Base-by-base conservation (phyloP, 2,888 invertebrate species). In the Oligia strigilis region DNA sequence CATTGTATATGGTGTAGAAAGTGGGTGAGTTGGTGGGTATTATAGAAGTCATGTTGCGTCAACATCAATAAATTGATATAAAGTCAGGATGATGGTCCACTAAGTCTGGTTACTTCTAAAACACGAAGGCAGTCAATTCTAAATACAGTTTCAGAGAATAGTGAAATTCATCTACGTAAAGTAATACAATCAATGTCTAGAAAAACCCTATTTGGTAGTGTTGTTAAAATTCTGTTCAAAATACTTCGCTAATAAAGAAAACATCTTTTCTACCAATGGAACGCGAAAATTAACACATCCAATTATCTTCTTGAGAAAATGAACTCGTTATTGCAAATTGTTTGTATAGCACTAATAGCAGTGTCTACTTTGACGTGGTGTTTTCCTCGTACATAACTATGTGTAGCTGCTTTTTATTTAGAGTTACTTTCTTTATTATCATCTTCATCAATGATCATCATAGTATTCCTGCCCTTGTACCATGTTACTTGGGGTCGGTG, bases 161-260 rank as follows among this genome's bases (percentile, higher is more conserved):
- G 49, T 0, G 70, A 29, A 4, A 13, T 36, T 8, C 11, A 11
- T 23, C 14, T 72, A 14, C 17, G 23, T 55, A 5, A 9, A 17
- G 23, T 29, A 17, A 70, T 72, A 40, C 23, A 9, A 4, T 80
- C 9, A 62, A 52, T 62, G 9, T 8, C 29, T 19, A 71, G n/a
- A 43, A 55, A 81, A 62, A 62, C 0, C 17, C 6, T 4, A 9
- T 5, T 14, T 62, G 14, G 4, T 0, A n/a, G 2, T 23, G 23
- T 65, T 81, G 82, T 74, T 65, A 74, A 74, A 58, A 73, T 55
- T 79, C 19, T 81, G 19, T 62, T n/a, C 36, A 52, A 79, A 81
- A 81, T 81, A n/a, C 81, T 81, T 73, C 13, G 23, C 29, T 73
- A 79, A 23, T 19, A 64, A 55, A 58, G n/a, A 65, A 81, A 64